phyloP scores from a whole-genome alignment of 2,797 vertebrate genomes.

The Poliocrania exsul region DNA sequence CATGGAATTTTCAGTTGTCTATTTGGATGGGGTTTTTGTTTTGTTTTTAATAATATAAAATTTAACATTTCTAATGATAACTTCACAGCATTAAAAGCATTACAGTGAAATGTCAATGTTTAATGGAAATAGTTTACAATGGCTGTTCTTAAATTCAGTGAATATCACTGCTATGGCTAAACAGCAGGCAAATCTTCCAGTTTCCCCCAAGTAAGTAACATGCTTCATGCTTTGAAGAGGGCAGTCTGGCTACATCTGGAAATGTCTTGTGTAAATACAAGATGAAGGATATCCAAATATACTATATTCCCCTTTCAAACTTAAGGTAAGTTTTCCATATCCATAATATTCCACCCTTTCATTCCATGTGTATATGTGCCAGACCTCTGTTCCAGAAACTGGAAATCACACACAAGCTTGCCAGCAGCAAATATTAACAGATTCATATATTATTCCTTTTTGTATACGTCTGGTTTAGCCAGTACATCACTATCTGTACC shows the following conservation, averaged over 20 bases:
- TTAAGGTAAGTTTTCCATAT: slow-evolving; percentile 70
- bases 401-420: slow-evolving; percentile 58
- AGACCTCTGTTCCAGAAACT: slow-evolving; percentile 67
- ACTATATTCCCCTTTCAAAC: slow-evolving; percentile 67
- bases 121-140: background rate
- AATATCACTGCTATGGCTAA: background rate
- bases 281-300: slow-evolving; percentile 71
- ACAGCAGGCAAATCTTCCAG: background rate
- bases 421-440: slow-evolving; percentile 69
- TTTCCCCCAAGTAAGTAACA: slow-evolving; percentile 13
- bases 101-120: background rate
- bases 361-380: slow-evolving; percentile 52
- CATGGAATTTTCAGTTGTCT: background rate
- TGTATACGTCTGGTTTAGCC: slow-evolving; percentile 56
- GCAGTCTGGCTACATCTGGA: slow-evolving; percentile 68
- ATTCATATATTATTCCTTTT: slow-evolving; percentile 62
- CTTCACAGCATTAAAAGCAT: background rate
- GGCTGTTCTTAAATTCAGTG: background rate
- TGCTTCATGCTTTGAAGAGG: slow-evolving; percentile 61
- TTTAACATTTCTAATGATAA: background rate
- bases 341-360: slow-evolving; percentile 57
- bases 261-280: slow-evolving; percentile 72
- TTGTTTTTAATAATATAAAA: background rate
- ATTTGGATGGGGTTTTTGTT: background rate
- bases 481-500: slow-evolving; percentile 51